Base-by-base conservation (phyloP, 2,113 vertebrate genomes). In the Eurystomus gularis region DNA sequence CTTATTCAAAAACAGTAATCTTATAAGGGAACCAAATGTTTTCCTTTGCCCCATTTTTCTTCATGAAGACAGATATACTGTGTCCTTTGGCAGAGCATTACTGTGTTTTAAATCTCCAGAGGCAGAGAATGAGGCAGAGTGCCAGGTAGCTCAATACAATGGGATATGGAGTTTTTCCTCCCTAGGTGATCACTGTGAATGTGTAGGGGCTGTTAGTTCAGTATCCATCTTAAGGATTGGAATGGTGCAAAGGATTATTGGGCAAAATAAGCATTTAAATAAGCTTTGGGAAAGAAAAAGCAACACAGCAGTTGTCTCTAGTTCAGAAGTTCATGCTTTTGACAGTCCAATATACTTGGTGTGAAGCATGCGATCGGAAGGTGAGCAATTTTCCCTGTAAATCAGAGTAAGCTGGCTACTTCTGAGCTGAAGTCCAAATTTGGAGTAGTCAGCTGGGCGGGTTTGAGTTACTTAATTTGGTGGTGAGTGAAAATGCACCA, bases 131-230 rank as follows among this genome's bases (percentile, higher is more conserved):
- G 39, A 81, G 35, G 35, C 33, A 33, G 42, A 35, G 48, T 72
- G 55, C 12, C 62, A 48, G 46, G 31, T 19, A 83, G 33, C 40
- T 92, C 77, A 75, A 0, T 76, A 5, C n/a, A 91, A 86, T 88
- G 84, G 90, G 80, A 91, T 90, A 86, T 40, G 18, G 83, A 95
- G 86, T 44, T 96, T 91, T 93, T 82, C 46, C 5, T 90, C 33
- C 42, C 82, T 55, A 61, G 20, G 23, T 48, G 40, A 64, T 82
- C 48, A 33, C n/a, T 81, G 55, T 44, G 62, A 51, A 37, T 1
- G 0, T 21, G 31, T 49, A 31, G 24, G 17, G 25, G 14, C 66
- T 92, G 11, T 54, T 54, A 69, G 35, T 70, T 83, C 13, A 12
- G n/a, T 42, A 70, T 31, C 17, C 15, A 19, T 83, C 55, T 37